Evolutionary conservation across 2,888 invertebrate species (phyloP), one percentile per base, ranked within the genome.

Genomic region (Pterostichus madidus): DNA sequence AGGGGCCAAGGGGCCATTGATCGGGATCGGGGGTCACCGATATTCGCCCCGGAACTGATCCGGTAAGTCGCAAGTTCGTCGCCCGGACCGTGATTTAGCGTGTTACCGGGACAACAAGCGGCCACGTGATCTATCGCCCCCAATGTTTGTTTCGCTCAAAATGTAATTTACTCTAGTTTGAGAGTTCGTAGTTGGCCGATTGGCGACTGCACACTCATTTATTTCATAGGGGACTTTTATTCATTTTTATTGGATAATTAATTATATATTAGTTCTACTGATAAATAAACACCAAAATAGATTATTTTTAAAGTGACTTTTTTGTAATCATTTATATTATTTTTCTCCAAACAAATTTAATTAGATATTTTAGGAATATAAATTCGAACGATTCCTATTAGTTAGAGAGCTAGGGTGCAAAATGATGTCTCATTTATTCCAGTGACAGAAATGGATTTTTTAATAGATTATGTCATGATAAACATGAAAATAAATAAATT

Each of bases 71-170:
- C 52, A 52, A 52, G 52, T 52, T 52, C 52, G 52, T 52, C 52
- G 52, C 35, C 64, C 64, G 64, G 64, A 64, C n/a, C 32, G 64
- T 64, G 64, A 64, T 64, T 64, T 64, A 64, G 32, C 64, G 64
- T 64, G 64, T 64, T 64, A 64, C 32, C 32, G 13, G 64, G 32
- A 64, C 64, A 64, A 64, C 64, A 64, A 64, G 52, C 52, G 52
- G 10, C 52, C 52, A 52, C 15, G 64, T 64, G 64, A 64, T 64
- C 64, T 64, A 64, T 64, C 8, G 64, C 13, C 7, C n/a, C 32
- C 13, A 39, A 64, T 64, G 52, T 52, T 52, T 52, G 52, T 52
- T 52, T 52, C 52, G 52, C 52, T 52, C 52, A 52, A 52, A 52
- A 52, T 52, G 52, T 10, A 52, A 52, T 52, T 52, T 52, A 52